Base-by-base conservation (phyloP, 2,797 vertebrate genomes). In the Ceyx erithaca region DNA sequence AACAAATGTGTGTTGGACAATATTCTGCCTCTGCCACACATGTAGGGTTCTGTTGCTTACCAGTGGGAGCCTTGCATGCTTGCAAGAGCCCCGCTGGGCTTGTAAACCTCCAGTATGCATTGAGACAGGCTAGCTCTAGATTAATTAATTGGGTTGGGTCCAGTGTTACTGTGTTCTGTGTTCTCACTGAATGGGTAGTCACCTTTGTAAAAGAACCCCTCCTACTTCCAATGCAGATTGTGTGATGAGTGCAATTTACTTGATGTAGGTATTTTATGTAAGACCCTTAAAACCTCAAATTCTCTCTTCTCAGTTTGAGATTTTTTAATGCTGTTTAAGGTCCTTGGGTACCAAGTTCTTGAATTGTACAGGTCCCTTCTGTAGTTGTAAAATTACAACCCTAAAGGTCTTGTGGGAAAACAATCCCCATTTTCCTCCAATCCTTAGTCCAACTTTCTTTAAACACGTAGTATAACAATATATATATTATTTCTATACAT, bases 101-200 rank as follows among this genome's bases (percentile, higher is more conserved):
- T 75, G 31, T 26, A 80, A 80, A 61, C 9, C 28, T 80, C 20
- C 1, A 10, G 22, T 54, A 25, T 30, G 43, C 31, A 28, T 7
- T 62, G 41, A 85, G 57, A 51, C 45, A 76, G 35, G 11, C 25
- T 51, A 46, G 45, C 22, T 90, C n/a, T 66, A 54, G 33, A 7
- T 49, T 22, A 69, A 45, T 13, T 4, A 62, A 30, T 13, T 76
- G 46, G 19, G 5, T 62, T 73, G 25, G 92, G 49, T 80, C 25
- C 22, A 63, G 12, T 52, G 12, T 69, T 87, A n/a, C 12, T 68
- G 1, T 46, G 67, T 73, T 84, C 77, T 19, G 25, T 1, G 8
- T 75, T 91, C 75, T 84, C 84, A 93, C 40, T 70, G 87, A n/a
- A 10, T n/a, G 40, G 62, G 18, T 31, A 73, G 20, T 57, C n/a